These are phyloP conservation scores for Caiman crocodilus DNA, from an alignment of 2,797 vertebrate genomes.

Conservation along the genomic window DNA sequence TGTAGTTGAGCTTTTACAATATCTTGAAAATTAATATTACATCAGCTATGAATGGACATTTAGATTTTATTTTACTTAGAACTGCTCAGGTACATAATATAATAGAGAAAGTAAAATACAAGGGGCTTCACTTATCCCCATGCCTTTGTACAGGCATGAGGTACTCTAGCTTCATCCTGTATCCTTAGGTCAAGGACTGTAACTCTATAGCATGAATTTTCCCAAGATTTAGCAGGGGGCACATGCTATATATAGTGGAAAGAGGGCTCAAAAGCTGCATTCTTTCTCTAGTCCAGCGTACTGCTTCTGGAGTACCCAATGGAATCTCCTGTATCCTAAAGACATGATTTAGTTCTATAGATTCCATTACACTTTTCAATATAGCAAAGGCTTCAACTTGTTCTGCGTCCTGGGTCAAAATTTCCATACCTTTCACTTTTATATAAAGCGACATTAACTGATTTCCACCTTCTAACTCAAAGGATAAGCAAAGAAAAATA, in stretches of 20 bases:
- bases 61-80: background rate
- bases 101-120: background rate
- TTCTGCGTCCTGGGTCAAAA: background rate
- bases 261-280: background rate
- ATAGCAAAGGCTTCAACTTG: background rate
- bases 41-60: background rate
- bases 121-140: background rate
- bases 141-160: background rate
- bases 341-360: background rate
- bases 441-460: background rate
- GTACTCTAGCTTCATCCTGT: background rate
- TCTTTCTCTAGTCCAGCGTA: background rate
- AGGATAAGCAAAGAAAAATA: constrained; percentile 8
- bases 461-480: constrained; percentile 15
- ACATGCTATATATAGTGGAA: background rate
- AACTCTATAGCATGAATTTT: too few species aligned
- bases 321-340: background rate
- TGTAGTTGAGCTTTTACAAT: background rate
- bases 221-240: background rate
- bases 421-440: constrained; percentile 2
- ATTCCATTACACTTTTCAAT: background rate
- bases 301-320: background rate
- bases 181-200: too few species aligned
- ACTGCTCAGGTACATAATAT: background rate
- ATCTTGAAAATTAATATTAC: background rate